A percentile compares a stretch with the other conserved stretches of the same genome.
Conservation (phyloP, 2,797 vertebrate species). For the Phrynocephalus vlangalii region DNA sequence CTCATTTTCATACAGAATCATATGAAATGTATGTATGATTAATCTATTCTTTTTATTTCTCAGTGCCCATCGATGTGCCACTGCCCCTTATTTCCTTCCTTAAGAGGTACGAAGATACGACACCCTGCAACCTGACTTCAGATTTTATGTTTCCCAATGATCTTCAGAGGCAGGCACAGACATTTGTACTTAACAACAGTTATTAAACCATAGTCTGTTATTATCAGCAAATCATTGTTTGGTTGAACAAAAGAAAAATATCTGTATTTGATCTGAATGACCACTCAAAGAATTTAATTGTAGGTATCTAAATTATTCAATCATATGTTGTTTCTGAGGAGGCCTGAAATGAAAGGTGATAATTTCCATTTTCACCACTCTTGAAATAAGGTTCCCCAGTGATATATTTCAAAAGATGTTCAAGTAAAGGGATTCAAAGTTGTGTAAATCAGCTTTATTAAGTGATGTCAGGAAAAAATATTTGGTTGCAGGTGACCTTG, state of each 20-base stretch:
- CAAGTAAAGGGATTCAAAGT: not conserved
- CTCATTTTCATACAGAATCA: slow-evolving; percentile 53
- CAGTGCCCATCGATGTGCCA: slow-evolving; percentile 33
- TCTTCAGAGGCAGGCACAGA: not conserved
- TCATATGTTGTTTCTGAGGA: not conserved
- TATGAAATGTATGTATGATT: slow-evolving; percentile 49
- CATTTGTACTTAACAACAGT: slow-evolving; percentile 43
- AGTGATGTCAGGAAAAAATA: not conserved
- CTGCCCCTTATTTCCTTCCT: slow-evolving; percentile 57
- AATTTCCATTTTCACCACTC: not conserved
- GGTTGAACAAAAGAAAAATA: not conserved
- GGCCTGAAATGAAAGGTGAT: not conserved
- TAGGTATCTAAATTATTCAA: not conserved
- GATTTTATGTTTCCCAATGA: slow-evolving; percentile 22
- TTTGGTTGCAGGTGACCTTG: not conserved
- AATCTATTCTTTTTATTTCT: slow-evolving; percentile 56
- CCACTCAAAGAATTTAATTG: not conserved
- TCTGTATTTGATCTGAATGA: not conserved
- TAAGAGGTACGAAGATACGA: slow-evolving; percentile 43
- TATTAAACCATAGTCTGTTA: slow-evolving; percentile 37
- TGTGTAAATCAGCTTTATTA: not conserved
- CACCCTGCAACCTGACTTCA: slow-evolving; percentile 43
- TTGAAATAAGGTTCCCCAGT: not conserved
- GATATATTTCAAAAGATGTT: not conserved
- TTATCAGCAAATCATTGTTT: not conserved